Evolutionary conservation across 2,888 invertebrate species (phyloP), one percentile per base, ranked within the genome.

Genomic region (Conistra vaccinii): DNA sequence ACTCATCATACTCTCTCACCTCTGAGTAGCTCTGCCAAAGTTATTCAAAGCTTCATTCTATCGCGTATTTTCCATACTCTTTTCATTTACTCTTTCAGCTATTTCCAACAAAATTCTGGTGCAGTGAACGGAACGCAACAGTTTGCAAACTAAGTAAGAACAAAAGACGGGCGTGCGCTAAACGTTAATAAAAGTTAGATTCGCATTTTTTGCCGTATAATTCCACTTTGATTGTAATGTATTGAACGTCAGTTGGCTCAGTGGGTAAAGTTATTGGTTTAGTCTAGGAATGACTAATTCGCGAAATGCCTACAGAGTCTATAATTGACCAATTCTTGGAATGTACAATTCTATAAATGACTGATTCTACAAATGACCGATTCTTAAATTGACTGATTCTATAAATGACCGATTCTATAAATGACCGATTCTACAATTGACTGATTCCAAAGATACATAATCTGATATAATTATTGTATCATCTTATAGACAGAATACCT

Each of bases 131-230:
- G 53, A 58, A 73, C 32, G 70, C 65, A 85, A 82, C 68, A 78
- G 80, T 87, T 78, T 74, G 42, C 26, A 32, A 87, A 85, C 74
- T 73, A 75, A 82, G 66, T 75, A 87, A 87, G 85, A 78, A 85
- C 83, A 73, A 80, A 85, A 73, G 76, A 75, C 72, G n/a, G 67
- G 32, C 69, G n/a, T 61, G 45, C 58, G 42, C 14, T 82, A 72
- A 82, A 76, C 57, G 76, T 72, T 79, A 57, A 69, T 85, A 81
- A 73, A 77, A 85, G 67, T 79, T 86, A 62, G 66, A 69, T 79
- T 67, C 35, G 58, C 29, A 53, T 60, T 82, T 76, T 75, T 62
- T 62, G 45, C 42, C 23, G 73, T 61, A 74, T 70, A n/a, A n/a
- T 83, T 63, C n/a, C 73, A 69, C 51, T 60, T 80, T 73, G 32